Evolutionary conservation across 1,140 invertebrate species (phyloP), one percentile per base, ranked within the genome.

Genomic region (Pogonognathellus flavescens): DNA sequence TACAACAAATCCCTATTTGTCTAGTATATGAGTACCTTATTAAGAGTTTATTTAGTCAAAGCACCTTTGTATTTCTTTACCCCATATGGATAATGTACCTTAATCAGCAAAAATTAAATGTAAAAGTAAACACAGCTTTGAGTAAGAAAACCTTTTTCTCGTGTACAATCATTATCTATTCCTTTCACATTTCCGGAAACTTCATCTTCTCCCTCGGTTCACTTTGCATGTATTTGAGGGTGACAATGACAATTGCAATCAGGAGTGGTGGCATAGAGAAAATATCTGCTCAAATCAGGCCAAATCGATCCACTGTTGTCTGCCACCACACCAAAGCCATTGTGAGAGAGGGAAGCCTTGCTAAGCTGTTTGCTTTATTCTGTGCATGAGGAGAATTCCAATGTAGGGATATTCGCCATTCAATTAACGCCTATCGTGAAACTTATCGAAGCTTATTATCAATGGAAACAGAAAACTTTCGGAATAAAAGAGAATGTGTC

Each of bases 371-470:
- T 81, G 50, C 53, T 55, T 53, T 81, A 57, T 70, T 25, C 31
- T 76, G 62, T 41, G 59, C 84, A 57, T 87, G 86, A 87, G 60
- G 6, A 52, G 86, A 87, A 87, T 85, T 53, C 60, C 70, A 87
- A 87, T 87, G 25, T 85, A 25, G 84, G 86, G 86, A 87, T 87
- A 62, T 84, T 87, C 66, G 62, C 82, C 49, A 81, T 87, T 87
- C 86, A 87, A 87, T 87, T 87, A 85, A 82, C 72, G 83, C 76
- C 50, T 59, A 72, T 76, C 83, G 14, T 31, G 59, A 25, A 60
- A 76, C 70, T 76, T 76, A 76, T 76, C 70, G 41, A 76, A 18
- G 7, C 70, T 76, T 76, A 76, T 76, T 76, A 76, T 76, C 70
- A 50, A 76, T 76, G 70, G 70, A 76, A 76, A 76, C 70, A 76